A percentile compares a stretch with the other conserved stretches of the same genome.
phyloP scores from a whole-genome alignment of 2,888 invertebrate genomes.

The Agrilus biguttatus region DNA sequence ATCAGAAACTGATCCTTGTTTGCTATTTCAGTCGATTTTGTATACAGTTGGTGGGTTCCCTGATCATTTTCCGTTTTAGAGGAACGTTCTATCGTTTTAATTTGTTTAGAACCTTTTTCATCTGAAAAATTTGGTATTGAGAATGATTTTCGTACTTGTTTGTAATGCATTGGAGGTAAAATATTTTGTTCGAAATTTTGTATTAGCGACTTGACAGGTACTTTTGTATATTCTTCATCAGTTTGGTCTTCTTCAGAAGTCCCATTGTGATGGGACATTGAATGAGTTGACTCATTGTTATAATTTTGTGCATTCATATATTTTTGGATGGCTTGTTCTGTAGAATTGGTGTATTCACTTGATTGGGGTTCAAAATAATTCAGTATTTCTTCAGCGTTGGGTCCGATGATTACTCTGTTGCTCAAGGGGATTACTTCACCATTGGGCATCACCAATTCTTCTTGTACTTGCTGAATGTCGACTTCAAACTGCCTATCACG shows the following conservation, averaged over 20 bases:
- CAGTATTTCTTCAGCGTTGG: not conserved
- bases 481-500: conserved; percentile 24
- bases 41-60: too few relatives aligned
- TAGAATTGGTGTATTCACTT: not conserved
- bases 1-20: conserved; percentile 14
- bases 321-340: not conserved
- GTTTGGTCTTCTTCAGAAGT: conserved; percentile 7
- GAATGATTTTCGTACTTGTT: conserved; percentile 31
- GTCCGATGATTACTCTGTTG: not conserved
- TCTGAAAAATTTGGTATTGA: conserved; percentile 8
- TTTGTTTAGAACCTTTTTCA: too few relatives aligned
- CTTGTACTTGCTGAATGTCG: conserved; percentile 24
- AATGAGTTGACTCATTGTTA: not conserved
- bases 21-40: not conserved
- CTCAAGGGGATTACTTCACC: conserved; percentile 5
- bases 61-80: too few relatives aligned
- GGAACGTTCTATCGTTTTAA: not conserved
- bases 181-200: conserved; percentile 47
- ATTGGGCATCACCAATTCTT: conserved; percentile 17
- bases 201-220: conserved; percentile 37
- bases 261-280: not conserved
- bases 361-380: conserved; percentile 1
- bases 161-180: conserved; percentile 38
- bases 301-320: not conserved
- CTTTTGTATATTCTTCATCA: conserved; percentile 26